Evolutionary conservation across 1,140 invertebrate species (phyloP).

Genomic region (Delia radicum): DNA sequence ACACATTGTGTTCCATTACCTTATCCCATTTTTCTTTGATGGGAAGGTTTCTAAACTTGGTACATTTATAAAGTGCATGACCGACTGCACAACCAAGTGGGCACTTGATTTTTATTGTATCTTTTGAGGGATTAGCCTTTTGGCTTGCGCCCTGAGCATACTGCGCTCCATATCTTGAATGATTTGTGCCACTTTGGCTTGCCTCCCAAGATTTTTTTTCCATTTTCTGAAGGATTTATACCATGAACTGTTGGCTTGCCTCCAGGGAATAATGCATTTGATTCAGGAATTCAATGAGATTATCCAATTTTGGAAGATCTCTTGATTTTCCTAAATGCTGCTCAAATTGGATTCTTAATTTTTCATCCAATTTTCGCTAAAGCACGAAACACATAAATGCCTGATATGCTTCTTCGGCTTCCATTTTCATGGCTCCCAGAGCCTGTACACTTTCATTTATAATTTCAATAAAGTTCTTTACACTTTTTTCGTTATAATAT

Average conservation of each 20-base stretch:
- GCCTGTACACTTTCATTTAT: background rate
- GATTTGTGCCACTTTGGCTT: background rate
- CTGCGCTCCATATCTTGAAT: background rate
- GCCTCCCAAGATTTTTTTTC: background rate
- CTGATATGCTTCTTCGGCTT: background rate
- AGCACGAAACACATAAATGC: background rate
- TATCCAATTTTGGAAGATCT: background rate
- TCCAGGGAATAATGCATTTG: background rate
- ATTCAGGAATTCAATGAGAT: background rate
- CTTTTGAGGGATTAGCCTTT: background rate
- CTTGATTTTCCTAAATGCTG: background rate
- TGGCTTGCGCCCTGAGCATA: background rate
- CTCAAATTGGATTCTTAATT: slow-evolving; percentile 1
- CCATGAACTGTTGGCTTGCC: background rate
- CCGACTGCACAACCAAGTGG: background rate
- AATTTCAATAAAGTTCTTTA: background rate
- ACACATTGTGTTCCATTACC: background rate
- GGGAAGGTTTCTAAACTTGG: background rate
- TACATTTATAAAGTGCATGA: background rate
- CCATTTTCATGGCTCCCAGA: background rate
- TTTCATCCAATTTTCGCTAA: background rate
- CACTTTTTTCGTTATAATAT: background rate
- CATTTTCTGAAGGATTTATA: background rate
- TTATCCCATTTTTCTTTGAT: background rate
- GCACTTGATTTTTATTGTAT: background rate